Conservation (phyloP, 2,888 invertebrate genomes). For the Drosophila vallismaia region DNA sequence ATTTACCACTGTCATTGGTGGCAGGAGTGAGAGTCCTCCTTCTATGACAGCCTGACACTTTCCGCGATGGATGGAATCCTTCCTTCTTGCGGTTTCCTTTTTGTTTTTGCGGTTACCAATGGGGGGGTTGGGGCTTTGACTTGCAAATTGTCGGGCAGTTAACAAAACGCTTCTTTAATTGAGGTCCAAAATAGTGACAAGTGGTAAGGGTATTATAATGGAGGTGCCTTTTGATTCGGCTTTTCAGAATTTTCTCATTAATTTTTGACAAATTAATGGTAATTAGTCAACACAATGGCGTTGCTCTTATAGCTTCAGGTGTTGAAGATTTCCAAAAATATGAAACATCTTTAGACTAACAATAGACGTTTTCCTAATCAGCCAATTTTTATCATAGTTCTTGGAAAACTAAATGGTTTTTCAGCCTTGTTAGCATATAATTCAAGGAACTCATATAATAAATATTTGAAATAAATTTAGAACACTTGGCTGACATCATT, state of each 20-base stretch:
- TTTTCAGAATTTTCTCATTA: neutral
- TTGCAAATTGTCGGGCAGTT: conserved; percentile 40
- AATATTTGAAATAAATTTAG: neutral
- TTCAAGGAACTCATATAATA: neutral
- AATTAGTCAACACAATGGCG: neutral
- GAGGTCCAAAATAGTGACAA: conserved; percentile 11
- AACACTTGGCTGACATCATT: conserved; percentile 13
- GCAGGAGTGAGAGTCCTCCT: neutral
- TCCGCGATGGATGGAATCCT: conserved; percentile 38
- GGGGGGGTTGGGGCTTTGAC: neutral
- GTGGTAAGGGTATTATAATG: neutral
- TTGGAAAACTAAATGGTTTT: neutral
- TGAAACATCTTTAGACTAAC: too few relatives aligned
- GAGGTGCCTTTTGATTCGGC: neutral
- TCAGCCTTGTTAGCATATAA: neutral
- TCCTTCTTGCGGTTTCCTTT: conserved; percentile 5
- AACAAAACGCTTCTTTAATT: conserved; percentile 39
- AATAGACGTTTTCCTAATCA: neutral
- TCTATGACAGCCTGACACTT: conserved; percentile 44
- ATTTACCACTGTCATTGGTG: conserved; percentile 41
- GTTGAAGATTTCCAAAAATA: too few relatives aligned
- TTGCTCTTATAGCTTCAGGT: too few relatives aligned
- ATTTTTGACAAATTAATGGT: conserved; percentile 6
- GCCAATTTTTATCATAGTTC: neutral
- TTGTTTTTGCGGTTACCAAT: conserved; percentile 15